Evolutionary conservation across 2,113 vertebrate species (phyloP).

Genomic region (Bostrychus sinensis): DNA sequence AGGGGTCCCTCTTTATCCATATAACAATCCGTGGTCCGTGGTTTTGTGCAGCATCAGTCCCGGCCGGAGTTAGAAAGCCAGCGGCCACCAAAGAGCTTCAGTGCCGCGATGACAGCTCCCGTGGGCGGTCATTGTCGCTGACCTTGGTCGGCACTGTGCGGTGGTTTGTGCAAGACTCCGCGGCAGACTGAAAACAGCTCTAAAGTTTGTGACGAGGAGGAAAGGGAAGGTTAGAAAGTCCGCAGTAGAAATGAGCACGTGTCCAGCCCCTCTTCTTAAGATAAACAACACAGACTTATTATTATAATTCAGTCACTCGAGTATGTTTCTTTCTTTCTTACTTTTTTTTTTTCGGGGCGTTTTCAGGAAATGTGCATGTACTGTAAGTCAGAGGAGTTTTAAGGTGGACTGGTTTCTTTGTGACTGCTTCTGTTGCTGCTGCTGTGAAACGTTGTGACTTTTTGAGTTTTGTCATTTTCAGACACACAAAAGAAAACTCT

Average conservation of each 20-base stretch:
- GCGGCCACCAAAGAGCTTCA: slow-evolving; percentile 4
- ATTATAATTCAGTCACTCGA: slow-evolving; percentile 31
- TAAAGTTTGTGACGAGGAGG: background rate
- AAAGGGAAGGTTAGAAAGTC: slow-evolving; percentile 23
- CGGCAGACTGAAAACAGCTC: background rate
- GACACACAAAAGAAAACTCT: background rate
- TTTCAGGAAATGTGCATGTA: slow-evolving; percentile 70
- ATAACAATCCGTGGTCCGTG: background rate
- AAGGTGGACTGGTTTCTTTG: slow-evolving; percentile 68
- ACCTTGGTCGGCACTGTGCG: slow-evolving; percentile 44
- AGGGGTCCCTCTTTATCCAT: background rate
- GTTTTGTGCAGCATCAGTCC: background rate
- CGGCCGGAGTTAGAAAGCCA: background rate
- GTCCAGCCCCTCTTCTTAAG: slow-evolving; percentile 39
- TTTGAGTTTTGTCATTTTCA: background rate
- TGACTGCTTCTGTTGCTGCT: slow-evolving; percentile 11
- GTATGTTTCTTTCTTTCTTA: slow-evolving; percentile 16
- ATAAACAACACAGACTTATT: slow-evolving; percentile 49
- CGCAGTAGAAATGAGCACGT: background rate
- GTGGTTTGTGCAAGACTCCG: slow-evolving; percentile 4
- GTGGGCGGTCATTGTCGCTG: slow-evolving; percentile 32
- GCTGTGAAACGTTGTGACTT: background rate
- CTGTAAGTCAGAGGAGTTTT: slow-evolving; percentile 41
- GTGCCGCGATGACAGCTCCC: slow-evolving; percentile 30
- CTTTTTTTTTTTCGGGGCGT: slow-evolving; percentile 50